A percentile compares a stretch with the other conserved stretches of the same genome.
Evolutionary conservation across 2,888 invertebrate genomes (phyloP).

Genomic region (Bibio marci): DNA sequence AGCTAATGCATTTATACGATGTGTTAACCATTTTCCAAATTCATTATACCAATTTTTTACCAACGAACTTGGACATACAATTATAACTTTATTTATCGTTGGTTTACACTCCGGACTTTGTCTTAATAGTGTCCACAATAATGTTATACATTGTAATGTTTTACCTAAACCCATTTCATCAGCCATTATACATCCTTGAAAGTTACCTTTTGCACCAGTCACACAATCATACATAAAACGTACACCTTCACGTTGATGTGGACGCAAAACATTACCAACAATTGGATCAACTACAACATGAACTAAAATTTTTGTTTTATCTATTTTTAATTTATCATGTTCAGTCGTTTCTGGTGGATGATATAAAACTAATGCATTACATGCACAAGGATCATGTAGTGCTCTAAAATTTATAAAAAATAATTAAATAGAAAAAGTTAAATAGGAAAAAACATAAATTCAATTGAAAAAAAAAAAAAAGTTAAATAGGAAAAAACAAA

Average conservation of each 20-base stretch:
- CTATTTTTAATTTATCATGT: constrained; percentile 73
- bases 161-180: constrained; percentile 83
- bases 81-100: constrained; percentile 78
- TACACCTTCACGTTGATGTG: constrained; percentile 97
- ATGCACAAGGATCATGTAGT: constrained; percentile 81
- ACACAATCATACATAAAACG: constrained; percentile 99
- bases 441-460: no score
- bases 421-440: no score
- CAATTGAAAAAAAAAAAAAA: no score
- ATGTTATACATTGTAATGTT: constrained; percentile 91
- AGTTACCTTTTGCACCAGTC: constrained; percentile 68
- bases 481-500: no score
- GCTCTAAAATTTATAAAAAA: constrained; percentile 34
- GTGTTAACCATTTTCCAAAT: constrained; percentile 83
- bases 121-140: constrained; percentile 84
- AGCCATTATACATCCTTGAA: constrained; percentile 96
- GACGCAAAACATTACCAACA: constrained; percentile 74
- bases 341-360: constrained; percentile 74
- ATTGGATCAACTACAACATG: constrained; percentile 97
- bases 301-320: constrained; percentile 44
- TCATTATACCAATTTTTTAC: constrained; percentile 99
- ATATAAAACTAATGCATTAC: constrained; percentile 79
- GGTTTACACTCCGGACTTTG: constrained; percentile 89
- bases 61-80: constrained; percentile 92
- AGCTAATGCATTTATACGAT: constrained; percentile 60